Base-by-base conservation (phyloP, 2,888 invertebrate species). In the Mesorhabditis belari region DNA sequence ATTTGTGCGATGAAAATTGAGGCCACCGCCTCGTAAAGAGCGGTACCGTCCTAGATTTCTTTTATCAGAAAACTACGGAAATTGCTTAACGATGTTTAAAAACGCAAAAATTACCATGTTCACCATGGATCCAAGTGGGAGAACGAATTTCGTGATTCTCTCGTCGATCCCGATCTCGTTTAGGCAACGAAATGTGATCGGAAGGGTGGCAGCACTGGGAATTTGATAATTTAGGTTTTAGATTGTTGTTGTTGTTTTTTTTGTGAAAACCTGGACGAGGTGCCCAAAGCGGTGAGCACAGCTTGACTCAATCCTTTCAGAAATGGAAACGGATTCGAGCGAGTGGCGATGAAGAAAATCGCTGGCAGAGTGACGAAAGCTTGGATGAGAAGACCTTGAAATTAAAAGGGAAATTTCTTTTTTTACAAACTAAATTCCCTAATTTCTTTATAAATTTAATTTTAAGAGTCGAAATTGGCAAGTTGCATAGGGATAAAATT, bases 1-100 rank as follows among this genome's bases (percentile, higher is more conserved):
- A 92, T 89, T 83, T 90, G 87, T 44, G 91, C 90, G 66, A 92
- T 88, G 81, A 91, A 92, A 75, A 90, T 87, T 60, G 91, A 89
- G 3, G 93, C 90, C 4, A 90, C 87, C 0, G 92, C 87, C 49
- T 93, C 87, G 82, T 92, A 94, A 55, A 93, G 84, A 5, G 78
- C 79, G 0, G 77, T 79, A 12, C 79, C 76, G 62, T 79, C 79
- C 91, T 74, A 29, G 49, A 69, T 57, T 24, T 26, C 12, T n/a
- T 26, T 23, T 23, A 35, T 35, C 35, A 35, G 35, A 35, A 12
- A 35, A 35, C 9, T 35, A 17, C 35, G 9, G 17, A 35, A 35
- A 35, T 35, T 35, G 17, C 35, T 35, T 17, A 35, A n/a, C n/a
- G n/a, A n/a, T n/a, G n/a, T n/a, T n/a, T n/a, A n/a, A n/a, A n/a